Percentiles rank a stretch among this genome's conserved stretches.
These are phyloP conservation scores for Amphiura filiformis DNA, from an alignment of 35 echinoderm and acorn worm genomes.

Conservation along the genomic window DNA sequence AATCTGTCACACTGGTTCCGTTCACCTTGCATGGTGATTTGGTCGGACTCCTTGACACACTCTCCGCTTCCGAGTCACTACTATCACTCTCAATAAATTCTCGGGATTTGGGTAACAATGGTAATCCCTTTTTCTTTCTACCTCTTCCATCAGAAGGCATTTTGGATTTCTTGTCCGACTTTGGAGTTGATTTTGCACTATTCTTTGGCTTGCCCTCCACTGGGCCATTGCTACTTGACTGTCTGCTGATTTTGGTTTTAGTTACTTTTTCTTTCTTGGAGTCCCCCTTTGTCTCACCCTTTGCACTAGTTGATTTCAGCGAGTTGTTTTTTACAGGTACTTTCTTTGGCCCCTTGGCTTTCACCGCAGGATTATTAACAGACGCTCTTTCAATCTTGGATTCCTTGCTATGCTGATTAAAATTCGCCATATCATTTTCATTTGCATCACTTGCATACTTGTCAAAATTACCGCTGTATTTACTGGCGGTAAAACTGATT, in stretches of 20 bases:
- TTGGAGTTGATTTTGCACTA: conserved; percentile 27
- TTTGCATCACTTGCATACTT: not conserved
- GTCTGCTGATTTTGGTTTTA: conserved; percentile 3
- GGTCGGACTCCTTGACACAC: not conserved
- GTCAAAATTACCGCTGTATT: not conserved
- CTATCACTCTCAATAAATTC: conserved; percentile 31
- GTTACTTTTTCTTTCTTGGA: not conserved
- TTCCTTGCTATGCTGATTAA: not conserved
- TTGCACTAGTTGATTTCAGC: not conserved
- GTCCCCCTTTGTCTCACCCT: not conserved
- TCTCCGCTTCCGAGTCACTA: not conserved
- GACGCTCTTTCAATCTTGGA: conserved; percentile 10
- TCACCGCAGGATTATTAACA: not conserved
- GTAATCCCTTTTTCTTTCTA: not conserved
- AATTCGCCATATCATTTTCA: not conserved
- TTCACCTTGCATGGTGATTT: conserved; percentile 15
- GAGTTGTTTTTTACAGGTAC: not conserved
- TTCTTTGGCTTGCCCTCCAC: conserved; percentile 14
- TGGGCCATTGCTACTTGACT: conserved; percentile 22
- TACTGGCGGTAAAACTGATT: too few species aligned
- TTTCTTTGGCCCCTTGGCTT: not conserved
- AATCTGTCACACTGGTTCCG: conserved; percentile 13
- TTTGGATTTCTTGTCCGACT: conserved; percentile 25
- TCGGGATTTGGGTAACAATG: not conserved
- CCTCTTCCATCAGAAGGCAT: conserved; percentile 14